These are phyloP conservation scores for Ceratina japonica DNA, from an alignment of 1,140 invertebrate species.

Conservation along the genomic window DNA sequence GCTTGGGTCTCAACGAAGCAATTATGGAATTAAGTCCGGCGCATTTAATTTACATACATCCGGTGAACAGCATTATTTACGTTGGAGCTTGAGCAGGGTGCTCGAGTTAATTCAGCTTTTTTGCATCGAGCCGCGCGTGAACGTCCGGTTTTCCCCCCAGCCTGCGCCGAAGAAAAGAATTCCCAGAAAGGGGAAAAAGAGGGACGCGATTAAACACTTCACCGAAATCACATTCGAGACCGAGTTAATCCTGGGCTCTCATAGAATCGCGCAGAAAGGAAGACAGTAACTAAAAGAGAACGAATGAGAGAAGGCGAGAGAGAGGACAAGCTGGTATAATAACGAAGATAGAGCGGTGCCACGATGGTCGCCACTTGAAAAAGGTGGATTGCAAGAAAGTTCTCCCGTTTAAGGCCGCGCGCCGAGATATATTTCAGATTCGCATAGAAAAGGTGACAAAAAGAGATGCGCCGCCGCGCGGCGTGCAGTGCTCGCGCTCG, in stretches of 20 bases:
- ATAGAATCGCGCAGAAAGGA: not conserved
- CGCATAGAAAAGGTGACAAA: not conserved
- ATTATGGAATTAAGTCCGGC: slow-evolving; percentile 23
- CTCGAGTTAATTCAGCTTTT: slow-evolving; percentile 3
- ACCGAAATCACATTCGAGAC: slow-evolving; percentile 7
- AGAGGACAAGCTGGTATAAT: not conserved
- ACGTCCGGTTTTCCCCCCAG: not conserved
- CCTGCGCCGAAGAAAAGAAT: not conserved
- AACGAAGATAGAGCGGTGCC: not conserved
- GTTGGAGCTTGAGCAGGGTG: not conserved
- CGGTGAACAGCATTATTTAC: slow-evolving; percentile 19
- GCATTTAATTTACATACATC: slow-evolving; percentile 25
- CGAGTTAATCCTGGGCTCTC: not conserved
- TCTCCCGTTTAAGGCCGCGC: not conserved
- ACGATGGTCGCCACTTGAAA: slow-evolving; percentile 9
- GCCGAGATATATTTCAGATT: slow-evolving; percentile 4
- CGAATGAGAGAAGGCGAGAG: not conserved
- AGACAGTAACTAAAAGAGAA: not conserved
- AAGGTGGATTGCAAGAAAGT: not conserved
- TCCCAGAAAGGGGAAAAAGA: not conserved
- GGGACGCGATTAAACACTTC: slow-evolving; percentile 11
- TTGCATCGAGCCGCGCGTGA: not conserved
- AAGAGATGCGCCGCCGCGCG: not conserved
- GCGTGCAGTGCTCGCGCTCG: not conserved
- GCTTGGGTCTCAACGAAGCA: slow-evolving; percentile 6